Conservation (phyloP, 2,797 vertebrate genomes). For the Gallinago stenura region DNA sequence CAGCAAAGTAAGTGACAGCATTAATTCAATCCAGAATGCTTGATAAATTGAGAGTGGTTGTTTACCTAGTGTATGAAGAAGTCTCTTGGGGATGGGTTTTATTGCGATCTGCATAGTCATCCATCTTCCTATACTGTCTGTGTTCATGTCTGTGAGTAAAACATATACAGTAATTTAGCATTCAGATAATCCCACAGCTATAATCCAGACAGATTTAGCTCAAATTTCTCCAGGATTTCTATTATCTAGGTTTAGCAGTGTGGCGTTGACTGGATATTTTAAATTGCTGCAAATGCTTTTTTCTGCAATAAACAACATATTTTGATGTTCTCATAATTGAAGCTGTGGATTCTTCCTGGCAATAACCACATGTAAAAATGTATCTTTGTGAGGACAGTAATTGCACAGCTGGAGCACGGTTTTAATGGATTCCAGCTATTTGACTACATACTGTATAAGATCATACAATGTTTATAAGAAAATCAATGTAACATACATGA, state of each 20-base stretch:
- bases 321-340: constrained; percentile 54
- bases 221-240: constrained; percentile 70
- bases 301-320: constrained; percentile 60
- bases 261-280: constrained; percentile 61
- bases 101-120: constrained; percentile 61
- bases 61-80: constrained; percentile 36
- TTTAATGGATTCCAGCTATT: constrained; percentile 62
- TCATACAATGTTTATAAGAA: constrained; percentile 11
- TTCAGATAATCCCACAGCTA: constrained; percentile 69
- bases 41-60: constrained; percentile 57
- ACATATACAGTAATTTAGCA: constrained; percentile 70
- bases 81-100: constrained; percentile 45
- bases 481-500: background rate
- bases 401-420: constrained; percentile 61
- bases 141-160: constrained; percentile 54
- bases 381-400: constrained; percentile 34
- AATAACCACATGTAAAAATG: constrained; percentile 48
- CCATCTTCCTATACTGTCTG: constrained; percentile 44
- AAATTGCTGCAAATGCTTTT: constrained; percentile 54
- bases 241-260: constrained; percentile 72
- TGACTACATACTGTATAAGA: constrained; percentile 2
- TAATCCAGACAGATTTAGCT: constrained; percentile 75
- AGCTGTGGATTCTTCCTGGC: constrained; percentile 29
- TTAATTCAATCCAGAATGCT: constrained; percentile 41
- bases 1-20: constrained; percentile 31